These are phyloP conservation scores for Sinohyriopsis cumingii DNA, from an alignment of 2,888 invertebrate species.

Conservation along the genomic window DNA sequence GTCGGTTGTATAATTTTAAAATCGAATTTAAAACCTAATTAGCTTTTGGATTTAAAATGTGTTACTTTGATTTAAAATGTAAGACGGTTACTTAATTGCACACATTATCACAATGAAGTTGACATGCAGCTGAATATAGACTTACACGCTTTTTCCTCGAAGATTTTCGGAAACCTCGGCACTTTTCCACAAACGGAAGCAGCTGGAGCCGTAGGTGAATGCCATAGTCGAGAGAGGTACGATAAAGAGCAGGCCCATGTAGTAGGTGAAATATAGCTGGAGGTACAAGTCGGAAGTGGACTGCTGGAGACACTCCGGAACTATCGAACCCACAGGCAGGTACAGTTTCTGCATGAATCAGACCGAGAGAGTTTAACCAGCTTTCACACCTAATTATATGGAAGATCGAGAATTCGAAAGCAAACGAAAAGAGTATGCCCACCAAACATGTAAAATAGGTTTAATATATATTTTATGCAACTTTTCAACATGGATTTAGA, in stretches of 20 bases:
- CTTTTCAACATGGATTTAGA: too few species aligned
- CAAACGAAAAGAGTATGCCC: too few species aligned
- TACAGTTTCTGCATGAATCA: conserved; percentile 23
- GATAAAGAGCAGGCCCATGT: conserved; percentile 34
- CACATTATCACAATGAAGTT: background rate
- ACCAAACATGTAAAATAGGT: too few species aligned
- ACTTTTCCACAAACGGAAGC: conserved; percentile 35
- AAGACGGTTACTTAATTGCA: background rate
- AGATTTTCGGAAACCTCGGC: conserved; percentile 23
- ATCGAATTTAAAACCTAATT: too few species aligned
- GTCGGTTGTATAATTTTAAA: too few species aligned
- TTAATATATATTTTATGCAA: too few species aligned
- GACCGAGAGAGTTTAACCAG: background rate
- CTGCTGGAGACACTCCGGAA: conserved; percentile 19
- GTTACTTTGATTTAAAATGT: too few species aligned
- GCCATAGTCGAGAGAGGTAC: conserved; percentile 33
- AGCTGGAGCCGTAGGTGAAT: conserved; percentile 37
- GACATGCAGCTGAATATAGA: background rate
- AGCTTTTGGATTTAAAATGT: too few species aligned
- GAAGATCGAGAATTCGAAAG: background rate
- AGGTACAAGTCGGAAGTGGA: conserved; percentile 12
- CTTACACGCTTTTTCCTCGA: conserved; percentile 14
- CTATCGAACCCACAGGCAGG: conserved; percentile 9
- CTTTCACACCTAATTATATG: background rate
- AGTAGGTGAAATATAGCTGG: conserved; percentile 32